Evolutionary conservation across 1,140 invertebrate species (phyloP), one percentile per base, ranked within the genome.

Genomic region (Proales similis): DNA sequence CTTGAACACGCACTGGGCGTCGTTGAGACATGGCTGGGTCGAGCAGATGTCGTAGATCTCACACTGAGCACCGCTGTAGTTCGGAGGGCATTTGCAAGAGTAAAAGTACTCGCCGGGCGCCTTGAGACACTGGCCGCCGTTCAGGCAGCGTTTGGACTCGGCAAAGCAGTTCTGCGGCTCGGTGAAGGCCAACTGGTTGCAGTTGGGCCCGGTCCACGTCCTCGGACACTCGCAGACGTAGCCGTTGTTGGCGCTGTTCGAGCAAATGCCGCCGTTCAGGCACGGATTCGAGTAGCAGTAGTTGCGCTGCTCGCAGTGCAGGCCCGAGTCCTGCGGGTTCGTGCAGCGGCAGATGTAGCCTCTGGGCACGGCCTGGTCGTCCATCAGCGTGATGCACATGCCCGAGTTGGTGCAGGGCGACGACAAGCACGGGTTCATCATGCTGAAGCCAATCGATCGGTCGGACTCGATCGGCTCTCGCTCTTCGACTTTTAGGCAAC

Each of bases 181-280:
- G 19, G 5, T 3, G 7, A 24, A 29, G n/a, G 42, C 26, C 3
- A 30, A 36, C 17, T 17, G 45, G 29, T 45, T 45, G 14, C 39
- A 45, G n/a, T 61, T 61, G 9, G 19, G 47, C 64, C 91, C 91
- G 75, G 92, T 88, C 89, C 90, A 95, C 27, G 91, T 91, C 33
- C 88, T 84, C 33, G 86, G 72, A 75, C 91, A 95, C 70, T 91
- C 86, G 70, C 91, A 95, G n/a, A 5, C 12, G 43, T 29, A 63
- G n/a, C 46, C 51, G n/a, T n/a, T n/a, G 20, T n/a, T 42, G n/a
- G 45, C 27, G 17, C 24, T 26, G 20, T 57, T 57, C 9, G 36
- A 27, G 14, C 57, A 62, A 12, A 22, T 2, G n/a, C 9, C 57
- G 17, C 61, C 61, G n/a, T 63, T 63, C 0, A 48, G 14, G 30